A percentile compares a stretch with the other conserved stretches of the same genome.
Evolutionary conservation across 2,888 invertebrate species (phyloP).

Genomic region (Lutraria lutraria): DNA sequence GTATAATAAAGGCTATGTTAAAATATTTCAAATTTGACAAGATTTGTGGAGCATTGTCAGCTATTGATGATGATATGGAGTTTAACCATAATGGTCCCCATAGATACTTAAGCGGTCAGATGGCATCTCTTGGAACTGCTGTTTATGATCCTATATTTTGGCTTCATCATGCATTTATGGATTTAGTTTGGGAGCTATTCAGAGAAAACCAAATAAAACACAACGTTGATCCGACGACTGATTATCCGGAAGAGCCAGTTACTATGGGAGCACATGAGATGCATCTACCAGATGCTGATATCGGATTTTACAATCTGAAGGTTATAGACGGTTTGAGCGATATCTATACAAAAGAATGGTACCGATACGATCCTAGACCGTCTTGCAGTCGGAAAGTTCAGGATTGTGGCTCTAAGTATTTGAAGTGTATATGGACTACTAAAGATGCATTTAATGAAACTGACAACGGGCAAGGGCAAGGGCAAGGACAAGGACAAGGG

Average conservation of each 20-base stretch:
- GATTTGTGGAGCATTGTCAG: conserved; percentile 73
- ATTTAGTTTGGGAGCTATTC: conserved; percentile 78
- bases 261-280: conserved; percentile 66
- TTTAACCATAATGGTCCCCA: conserved; percentile 78
- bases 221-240: conserved; percentile 54
- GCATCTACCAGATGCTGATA: conserved; percentile 70
- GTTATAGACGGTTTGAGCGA: conserved; percentile 73
- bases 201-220: conserved; percentile 65
- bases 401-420: conserved; percentile 75
- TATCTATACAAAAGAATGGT: conserved; percentile 67
- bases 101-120: conserved; percentile 78
- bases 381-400: conserved; percentile 63
- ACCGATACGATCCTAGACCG: conserved; percentile 75
- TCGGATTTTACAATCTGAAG: conserved; percentile 75
- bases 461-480: no score
- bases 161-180: conserved; percentile 76
- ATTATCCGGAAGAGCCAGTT: conserved; percentile 68
- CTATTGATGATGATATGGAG: conserved; percentile 71
- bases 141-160: conserved; percentile 79
- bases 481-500: no score
- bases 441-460: no score
- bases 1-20: conserved; percentile 70
- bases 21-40: conserved; percentile 47
- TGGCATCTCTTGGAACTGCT: conserved; percentile 75
- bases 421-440: conserved; percentile 68